Conservation (phyloP, 2,888 invertebrate genomes). For the Platypus cylindrus region DNA sequence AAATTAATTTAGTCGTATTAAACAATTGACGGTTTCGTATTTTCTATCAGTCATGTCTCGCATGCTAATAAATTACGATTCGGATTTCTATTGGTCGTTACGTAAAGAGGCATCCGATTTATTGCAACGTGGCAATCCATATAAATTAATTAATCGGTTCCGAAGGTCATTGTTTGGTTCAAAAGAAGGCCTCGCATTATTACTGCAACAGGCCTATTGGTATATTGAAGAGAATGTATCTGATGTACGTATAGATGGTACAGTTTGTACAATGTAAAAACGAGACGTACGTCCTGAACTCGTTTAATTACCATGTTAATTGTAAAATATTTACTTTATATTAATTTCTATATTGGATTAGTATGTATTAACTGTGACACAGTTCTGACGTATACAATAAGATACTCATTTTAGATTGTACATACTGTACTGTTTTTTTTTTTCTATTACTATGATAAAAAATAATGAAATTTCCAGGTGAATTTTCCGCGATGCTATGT, state of each 20-base stretch:
- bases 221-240: conserved; percentile 71
- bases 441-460: background rate
- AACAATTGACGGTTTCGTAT: background rate
- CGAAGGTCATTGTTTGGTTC: conserved; percentile 82
- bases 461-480: conserved; percentile 34
- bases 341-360: too few relatives aligned
- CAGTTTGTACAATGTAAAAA: too few relatives aligned
- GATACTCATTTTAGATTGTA: too few relatives aligned
- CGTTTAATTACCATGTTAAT: too few relatives aligned
- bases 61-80: conserved; percentile 64
- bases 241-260: too few relatives aligned
- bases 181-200: conserved; percentile 74
- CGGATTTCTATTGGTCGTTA: conserved; percentile 85
- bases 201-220: conserved; percentile 75
- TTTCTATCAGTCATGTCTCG: conserved; percentile 43
- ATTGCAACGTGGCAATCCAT: conserved; percentile 45
- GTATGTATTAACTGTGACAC: too few relatives aligned
- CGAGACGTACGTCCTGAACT: too few relatives aligned
- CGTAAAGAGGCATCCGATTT: conserved; percentile 72
- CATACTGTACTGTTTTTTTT: too few relatives aligned
- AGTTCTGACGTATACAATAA: too few relatives aligned
- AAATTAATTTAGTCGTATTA: background rate
- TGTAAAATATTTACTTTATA: too few relatives aligned
- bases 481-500: conserved; percentile 77
- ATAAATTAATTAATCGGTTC: conserved; percentile 68